These are phyloP conservation scores for Pseudomyrmex sp. DNA, from an alignment of 1,140 invertebrate genomes.

Conservation along the genomic window DNA sequence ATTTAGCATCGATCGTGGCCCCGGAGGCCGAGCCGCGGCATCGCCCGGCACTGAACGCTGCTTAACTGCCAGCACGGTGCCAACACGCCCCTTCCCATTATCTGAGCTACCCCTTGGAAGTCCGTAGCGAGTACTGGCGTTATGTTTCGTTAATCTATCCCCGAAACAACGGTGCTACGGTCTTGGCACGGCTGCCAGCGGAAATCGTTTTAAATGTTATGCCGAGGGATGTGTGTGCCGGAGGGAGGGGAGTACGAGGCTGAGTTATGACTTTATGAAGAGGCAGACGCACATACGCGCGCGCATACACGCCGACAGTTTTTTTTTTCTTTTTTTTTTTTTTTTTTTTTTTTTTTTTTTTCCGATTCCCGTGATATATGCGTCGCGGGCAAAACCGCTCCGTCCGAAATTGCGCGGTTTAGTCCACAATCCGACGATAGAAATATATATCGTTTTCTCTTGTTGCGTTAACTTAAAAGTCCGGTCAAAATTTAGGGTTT, in stretches of 20 bases:
- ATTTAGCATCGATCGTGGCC: conserved; percentile 71
- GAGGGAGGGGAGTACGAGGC: conserved; percentile 68
- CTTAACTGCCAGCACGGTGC: conserved; percentile 83
- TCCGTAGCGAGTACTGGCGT: conserved; percentile 81
- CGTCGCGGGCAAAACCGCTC: conserved; percentile 54
- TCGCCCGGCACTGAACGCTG: conserved; percentile 78
- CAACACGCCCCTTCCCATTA: conserved; percentile 83
- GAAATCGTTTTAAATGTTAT: conserved; percentile 86
- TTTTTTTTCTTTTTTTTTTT: too few relatives aligned
- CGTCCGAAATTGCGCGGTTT: conserved; percentile 58
- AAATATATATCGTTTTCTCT: conserved; percentile 43
- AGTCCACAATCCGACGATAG: conserved; percentile 52
- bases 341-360: too few relatives aligned
- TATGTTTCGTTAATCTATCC: conserved; percentile 85
- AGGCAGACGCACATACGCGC: conserved; percentile 61
- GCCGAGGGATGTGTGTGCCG: conserved; percentile 80
- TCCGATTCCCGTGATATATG: conserved; percentile 58
- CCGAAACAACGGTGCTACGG: conserved; percentile 83
- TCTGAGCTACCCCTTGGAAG: conserved; percentile 81
- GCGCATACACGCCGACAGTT: too few relatives aligned
- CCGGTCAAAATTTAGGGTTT: conserved; percentile 22
- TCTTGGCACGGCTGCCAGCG: conserved; percentile 84
- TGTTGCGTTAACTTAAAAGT: conserved; percentile 33
- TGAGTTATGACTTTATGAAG: conserved; percentile 85
- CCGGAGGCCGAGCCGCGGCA: conserved; percentile 58